phyloP scores from a whole-genome alignment of 1,140 invertebrate genomes.

The Agrypnia vestita region DNA sequence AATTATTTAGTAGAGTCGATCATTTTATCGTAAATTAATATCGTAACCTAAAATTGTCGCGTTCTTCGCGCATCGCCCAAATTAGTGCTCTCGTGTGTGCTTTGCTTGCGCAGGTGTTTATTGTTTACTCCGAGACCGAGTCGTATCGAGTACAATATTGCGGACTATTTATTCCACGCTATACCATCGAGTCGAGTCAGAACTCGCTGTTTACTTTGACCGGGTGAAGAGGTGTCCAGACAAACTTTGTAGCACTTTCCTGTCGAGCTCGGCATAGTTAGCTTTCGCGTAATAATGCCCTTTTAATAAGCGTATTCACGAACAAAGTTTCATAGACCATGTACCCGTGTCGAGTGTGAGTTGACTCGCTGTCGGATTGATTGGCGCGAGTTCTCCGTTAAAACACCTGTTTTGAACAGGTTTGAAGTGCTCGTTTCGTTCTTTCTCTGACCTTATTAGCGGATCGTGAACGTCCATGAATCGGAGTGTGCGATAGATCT shows the following conservation, averaged over 20 bases:
- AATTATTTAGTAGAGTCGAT: slow-evolving; percentile 22
- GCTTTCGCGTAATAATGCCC: too few relatives aligned
- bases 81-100: not conserved
- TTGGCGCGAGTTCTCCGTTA: not conserved
- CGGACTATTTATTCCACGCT: slow-evolving; percentile 1
- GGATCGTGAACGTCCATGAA: not conserved
- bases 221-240: not conserved
- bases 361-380: too few relatives aligned
- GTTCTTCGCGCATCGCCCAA: not conserved
- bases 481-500: slow-evolving; percentile 1
- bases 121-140: slow-evolving; percentile 36
- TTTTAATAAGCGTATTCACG: too few relatives aligned
- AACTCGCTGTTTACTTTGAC: not conserved
- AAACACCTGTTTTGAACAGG: slow-evolving; percentile 22
- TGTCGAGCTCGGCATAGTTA: too few relatives aligned
- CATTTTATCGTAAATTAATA: not conserved
- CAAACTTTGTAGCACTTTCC: not conserved
- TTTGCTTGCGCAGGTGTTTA: slow-evolving; percentile 42
- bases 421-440: slow-evolving; percentile 9
- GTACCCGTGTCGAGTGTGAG: too few relatives aligned
- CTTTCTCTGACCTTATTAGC: slow-evolving; percentile 24
- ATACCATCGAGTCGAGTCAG: not conserved
- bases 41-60: slow-evolving; percentile 10
- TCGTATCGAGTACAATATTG: slow-evolving; percentile 28
- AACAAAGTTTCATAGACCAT: too few relatives aligned